Conservation (phyloP, 2,888 invertebrate genomes). For the Drosophila ustulata region DNA sequence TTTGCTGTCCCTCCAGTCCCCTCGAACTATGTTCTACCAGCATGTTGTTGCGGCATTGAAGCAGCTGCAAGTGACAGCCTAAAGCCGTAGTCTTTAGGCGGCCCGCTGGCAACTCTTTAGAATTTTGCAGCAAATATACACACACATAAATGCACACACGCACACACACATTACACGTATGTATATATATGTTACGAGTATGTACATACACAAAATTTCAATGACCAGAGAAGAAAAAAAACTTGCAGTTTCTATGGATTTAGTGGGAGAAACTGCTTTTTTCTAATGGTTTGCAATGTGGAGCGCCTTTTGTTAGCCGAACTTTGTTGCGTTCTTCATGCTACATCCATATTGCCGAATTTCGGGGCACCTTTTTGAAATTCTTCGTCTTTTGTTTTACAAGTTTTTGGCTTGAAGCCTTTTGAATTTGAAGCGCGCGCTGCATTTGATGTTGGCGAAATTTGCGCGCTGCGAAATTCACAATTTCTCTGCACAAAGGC, state of each 20-base stretch:
- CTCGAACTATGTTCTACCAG: conserved; percentile 3
- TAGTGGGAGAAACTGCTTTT: conserved; percentile 45
- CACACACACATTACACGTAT: conserved; percentile 29
- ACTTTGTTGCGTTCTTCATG: conserved; percentile 19
- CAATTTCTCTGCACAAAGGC: conserved; percentile 66
- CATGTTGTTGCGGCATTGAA: conserved; percentile 16
- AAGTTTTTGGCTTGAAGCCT: conserved; percentile 65
- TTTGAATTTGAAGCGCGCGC: conserved; percentile 62
- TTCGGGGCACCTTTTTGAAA: conserved; percentile 48
- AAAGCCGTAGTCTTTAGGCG: conserved; percentile 9
- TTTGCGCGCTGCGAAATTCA: conserved; percentile 63
- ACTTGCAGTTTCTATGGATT: conserved; percentile 70
- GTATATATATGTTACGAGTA: conserved; percentile 5
- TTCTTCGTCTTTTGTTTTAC: conserved; percentile 67
- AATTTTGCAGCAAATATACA: conserved; percentile 59
- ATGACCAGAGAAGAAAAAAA: conserved; percentile 44
- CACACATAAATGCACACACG: conserved; percentile 8
- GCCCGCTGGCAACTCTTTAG: conserved; percentile 53
- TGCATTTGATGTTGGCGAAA: conserved; percentile 75
- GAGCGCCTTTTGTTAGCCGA: conserved; percentile 32
- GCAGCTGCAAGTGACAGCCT: conserved; percentile 45
- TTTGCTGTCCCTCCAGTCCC: conserved; percentile 16
- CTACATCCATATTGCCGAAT: conserved; percentile 37
- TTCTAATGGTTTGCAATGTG: conserved; percentile 45
- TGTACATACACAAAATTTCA: conserved; percentile 41